phyloP scores from a whole-genome alignment of 2,113 vertebrate species.

The Tragelaphus imberbis region DNA sequence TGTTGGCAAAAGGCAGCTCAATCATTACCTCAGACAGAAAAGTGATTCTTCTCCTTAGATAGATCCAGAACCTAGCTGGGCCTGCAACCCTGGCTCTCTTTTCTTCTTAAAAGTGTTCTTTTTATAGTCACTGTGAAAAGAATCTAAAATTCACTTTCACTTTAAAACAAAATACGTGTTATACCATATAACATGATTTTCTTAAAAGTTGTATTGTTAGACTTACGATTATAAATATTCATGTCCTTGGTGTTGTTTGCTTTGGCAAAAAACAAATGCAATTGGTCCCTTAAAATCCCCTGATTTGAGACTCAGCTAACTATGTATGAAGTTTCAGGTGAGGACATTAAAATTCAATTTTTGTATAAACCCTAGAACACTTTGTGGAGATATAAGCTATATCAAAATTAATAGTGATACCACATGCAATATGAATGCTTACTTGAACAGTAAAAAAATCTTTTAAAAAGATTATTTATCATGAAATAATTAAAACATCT shows the following conservation, averaged over 20 bases:
- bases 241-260: neutral
- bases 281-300: neutral
- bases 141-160: neutral
- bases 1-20: neutral
- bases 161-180: neutral
- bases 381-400: conserved; percentile 41
- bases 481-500: conserved; percentile 59
- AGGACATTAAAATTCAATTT: conserved; percentile 44
- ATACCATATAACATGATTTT: neutral
- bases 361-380: neutral
- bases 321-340: conserved; percentile 37
- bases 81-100: neutral
- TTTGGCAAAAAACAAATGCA: neutral
- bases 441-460: conserved; percentile 20
- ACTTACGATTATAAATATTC: neutral
- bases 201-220: neutral
- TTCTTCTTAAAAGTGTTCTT: neutral
- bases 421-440: conserved; percentile 28
- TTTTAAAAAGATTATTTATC: conserved; percentile 33
- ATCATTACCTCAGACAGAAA: neutral
- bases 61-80: neutral
- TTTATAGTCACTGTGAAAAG: neutral
- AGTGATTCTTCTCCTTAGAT: neutral
- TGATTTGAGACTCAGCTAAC: conserved; percentile 49
- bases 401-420: conserved; percentile 50